Base-by-base conservation (phyloP, 2,888 invertebrate species). In the Odontocolon sp. region DNA sequence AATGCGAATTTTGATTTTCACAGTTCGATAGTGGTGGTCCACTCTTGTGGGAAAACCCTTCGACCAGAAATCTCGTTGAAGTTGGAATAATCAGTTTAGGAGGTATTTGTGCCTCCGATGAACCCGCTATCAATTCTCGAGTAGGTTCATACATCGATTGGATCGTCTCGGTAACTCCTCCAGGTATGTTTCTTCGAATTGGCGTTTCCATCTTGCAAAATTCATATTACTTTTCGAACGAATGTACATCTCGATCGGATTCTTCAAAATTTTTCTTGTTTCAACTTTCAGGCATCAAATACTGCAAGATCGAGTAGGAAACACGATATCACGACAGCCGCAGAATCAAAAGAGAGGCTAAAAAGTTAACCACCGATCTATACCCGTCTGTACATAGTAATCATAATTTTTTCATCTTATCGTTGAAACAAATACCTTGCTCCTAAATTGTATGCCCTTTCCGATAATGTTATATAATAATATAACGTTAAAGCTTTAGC, bases 1-100 rank as follows among this genome's bases (percentile, higher is more conserved):
- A 36, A 8, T n/a, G 11, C 9, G 3, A 8, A 21, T 11, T 59
- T 77, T 59, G 5, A 11, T 18, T 26, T 40, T 82, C 75, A 9
- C 28, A 88, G 88, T 81, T 83, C 52, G 88, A 89, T 45, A 88
- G 93, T 3, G 94, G 94, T 1, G 94, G 94, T 0, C 94, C 94
- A 0, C 69, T 91, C 0, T 82, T 93, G 0, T 93, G 92, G 91
- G 88, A 90, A 59, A 93, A 94, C 77, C 88, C 88, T 6, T 66
- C 76, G 0, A 85, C 84, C 1, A 81, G 80, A 16, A 82, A 84
- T 54, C 8, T 86, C 0, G 74, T 87, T 0, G 61, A 82, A 5
- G 64, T 92, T 0, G 94, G 93, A 0, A 83, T 94, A n/a, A 91
- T 94, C 69, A 93, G 93, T 66, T 91, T 80, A 78, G 95, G 95